Conservation (phyloP, 2,113 vertebrate genomes). For the Ivindomyrus marchei region DNA sequence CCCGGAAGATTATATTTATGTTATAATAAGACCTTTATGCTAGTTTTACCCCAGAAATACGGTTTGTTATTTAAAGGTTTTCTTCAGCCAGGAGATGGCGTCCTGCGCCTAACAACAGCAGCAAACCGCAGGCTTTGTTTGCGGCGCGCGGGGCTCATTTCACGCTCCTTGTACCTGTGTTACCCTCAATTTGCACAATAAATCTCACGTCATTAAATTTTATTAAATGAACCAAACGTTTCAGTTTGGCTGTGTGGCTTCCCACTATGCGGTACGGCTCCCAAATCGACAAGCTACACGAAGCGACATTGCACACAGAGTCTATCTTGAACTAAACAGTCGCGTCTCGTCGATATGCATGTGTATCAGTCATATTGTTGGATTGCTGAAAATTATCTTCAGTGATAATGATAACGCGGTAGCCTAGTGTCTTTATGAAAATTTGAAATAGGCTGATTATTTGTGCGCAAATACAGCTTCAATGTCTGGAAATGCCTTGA, state of each 20-base stretch:
- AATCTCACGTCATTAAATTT: background rate
- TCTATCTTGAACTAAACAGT: background rate
- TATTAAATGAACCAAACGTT: background rate
- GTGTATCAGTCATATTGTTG: background rate
- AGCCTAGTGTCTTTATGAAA: background rate
- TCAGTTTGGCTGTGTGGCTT: background rate
- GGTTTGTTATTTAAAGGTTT: background rate
- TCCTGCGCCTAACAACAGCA: background rate
- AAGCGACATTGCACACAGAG: background rate
- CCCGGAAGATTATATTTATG: background rate
- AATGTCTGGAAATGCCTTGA: slow-evolving; percentile 22
- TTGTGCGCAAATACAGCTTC: slow-evolving; percentile 30
- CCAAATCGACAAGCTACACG: background rate
- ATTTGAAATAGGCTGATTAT: background rate
- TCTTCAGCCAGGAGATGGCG: background rate
- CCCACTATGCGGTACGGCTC: background rate
- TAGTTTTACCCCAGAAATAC: background rate
- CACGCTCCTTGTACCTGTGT: background rate
- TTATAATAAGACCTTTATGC: background rate
- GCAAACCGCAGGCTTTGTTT: background rate
- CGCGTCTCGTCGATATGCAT: background rate
- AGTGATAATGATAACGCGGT: background rate
- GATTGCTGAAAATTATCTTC: background rate
- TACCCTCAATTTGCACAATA: background rate
- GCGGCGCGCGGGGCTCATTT: background rate